phyloP scores from a whole-genome alignment of 1,140 invertebrate genomes.

The Gyrodactylus salaris region DNA sequence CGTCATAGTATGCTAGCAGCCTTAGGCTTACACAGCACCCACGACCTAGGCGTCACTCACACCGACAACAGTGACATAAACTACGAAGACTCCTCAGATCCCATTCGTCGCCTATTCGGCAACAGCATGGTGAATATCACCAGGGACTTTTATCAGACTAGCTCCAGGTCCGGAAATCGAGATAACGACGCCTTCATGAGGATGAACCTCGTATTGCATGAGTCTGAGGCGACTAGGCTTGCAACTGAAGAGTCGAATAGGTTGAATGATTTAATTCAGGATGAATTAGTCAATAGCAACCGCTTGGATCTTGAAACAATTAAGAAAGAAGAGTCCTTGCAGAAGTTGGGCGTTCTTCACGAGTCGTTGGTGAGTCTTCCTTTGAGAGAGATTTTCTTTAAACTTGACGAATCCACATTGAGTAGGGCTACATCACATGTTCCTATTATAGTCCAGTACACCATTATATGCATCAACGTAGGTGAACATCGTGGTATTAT shows the following conservation, averaged over 20 bases:
- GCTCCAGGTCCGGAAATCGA: not conserved
- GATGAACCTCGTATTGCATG: not conserved
- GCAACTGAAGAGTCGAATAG: not conserved
- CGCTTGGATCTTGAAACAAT: not conserved
- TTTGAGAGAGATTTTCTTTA: no score
- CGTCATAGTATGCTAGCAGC: not conserved
- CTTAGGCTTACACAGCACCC: not conserved
- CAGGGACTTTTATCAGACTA: not conserved
- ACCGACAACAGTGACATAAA: not conserved
- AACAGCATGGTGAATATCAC: not conserved
- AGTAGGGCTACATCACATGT: no score
- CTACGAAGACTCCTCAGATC: not conserved
- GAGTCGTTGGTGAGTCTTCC: not conserved
- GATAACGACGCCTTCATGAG: not conserved
- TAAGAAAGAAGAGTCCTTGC: not conserved
- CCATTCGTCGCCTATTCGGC: not conserved
- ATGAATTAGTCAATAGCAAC: not conserved
- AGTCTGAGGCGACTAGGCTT: not conserved
- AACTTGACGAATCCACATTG: no score
- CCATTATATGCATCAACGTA: no score
- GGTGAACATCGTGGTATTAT: no score
- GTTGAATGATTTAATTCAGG: not conserved
- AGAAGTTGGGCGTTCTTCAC: not conserved
- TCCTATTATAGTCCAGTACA: no score
- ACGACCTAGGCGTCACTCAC: not conserved